Conservation (phyloP, 2,888 invertebrate species). For the Pristionchus arcanus region DNA sequence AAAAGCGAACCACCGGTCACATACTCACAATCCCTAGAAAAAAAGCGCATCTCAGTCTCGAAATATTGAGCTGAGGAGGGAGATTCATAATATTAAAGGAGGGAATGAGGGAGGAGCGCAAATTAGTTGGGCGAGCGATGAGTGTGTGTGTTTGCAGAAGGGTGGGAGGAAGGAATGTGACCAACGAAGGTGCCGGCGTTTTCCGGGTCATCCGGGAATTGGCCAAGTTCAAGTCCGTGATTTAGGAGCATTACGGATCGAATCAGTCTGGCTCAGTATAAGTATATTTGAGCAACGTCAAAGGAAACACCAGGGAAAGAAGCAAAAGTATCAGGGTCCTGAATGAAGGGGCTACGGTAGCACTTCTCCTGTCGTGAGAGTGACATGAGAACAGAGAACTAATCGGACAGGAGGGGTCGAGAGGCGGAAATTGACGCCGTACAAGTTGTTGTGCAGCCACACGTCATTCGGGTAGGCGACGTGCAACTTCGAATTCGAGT, state of each 20-base stretch:
- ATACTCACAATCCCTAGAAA: background rate
- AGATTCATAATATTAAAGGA: constrained; percentile 1
- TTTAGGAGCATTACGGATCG: too few species aligned
- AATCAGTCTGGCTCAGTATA: too few species aligned
- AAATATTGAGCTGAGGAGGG: background rate
- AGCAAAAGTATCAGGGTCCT: too few species aligned
- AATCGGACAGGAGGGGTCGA: background rate
- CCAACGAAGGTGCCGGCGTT: background rate
- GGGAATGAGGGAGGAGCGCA: constrained; percentile 3
- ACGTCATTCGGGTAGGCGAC: background rate
- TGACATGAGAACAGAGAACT: constrained; percentile 23
- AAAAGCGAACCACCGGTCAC: background rate
- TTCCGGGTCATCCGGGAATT: background rate
- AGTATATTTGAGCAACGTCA: background rate
- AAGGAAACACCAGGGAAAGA: too few species aligned
- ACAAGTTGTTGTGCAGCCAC: background rate
- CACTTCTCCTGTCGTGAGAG: background rate
- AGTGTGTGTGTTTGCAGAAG: constrained; percentile 1
- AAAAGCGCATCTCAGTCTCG: background rate
- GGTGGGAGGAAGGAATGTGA: constrained; percentile 6
- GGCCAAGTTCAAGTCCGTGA: background rate
- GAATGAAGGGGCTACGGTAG: background rate
- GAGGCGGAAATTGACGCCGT: background rate
- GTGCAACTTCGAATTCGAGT: background rate
- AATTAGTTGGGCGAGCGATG: background rate